Base-by-base conservation (phyloP, 92 coral and sea anemone species). In the Parazoanthus darwini region DNA sequence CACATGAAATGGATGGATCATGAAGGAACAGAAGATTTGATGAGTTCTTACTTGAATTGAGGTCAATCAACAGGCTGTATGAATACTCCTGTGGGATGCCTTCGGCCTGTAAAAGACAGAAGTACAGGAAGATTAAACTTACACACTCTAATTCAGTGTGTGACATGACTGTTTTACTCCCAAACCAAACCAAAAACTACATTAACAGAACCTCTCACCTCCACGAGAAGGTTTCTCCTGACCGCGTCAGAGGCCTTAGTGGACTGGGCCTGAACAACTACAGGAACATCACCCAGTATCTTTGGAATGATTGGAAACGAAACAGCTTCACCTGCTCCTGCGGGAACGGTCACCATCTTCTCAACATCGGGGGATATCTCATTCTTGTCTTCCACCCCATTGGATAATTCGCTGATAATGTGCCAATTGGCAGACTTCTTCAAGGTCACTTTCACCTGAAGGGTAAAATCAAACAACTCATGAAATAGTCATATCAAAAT, bases 51-150 rank as follows among this genome's bases (percentile, higher is more conserved):
- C 98, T 95, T 92, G 96, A 76, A 68, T 93, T 93, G n/a, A 96
- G 94, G 86, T 96, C 98, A 76, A 96, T 88, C 88, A 96, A 66
- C 29, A 97, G 72, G 79, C 98, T 97, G 92, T 95, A 95, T 4
- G 99, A 97, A 56, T 97, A 97, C 6, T 94, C 98, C 77, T 94
- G 98, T 0, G 91, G 96, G 25, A 95, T 86, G 15, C 99, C 99
- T 82, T 97, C 99, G 0, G 99, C 94, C 99, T 95, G 79, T 0
- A 86, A 79, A 20, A 63, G 70, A 26, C 0, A 14, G 22, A 58
- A 63, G 22, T 63, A 63, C 70, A 63, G 70, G 25, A 23, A 63
- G n/a, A 8, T 63, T 22, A 63, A 63, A 63, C 70, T 15, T 63
- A 20, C 25, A 20, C 20, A 54, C 59, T 54, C 59, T 54, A 54